These are phyloP conservation scores for Danio kyathit DNA, from an alignment of 2,797 vertebrate genomes.

Conservation along the genomic window DNA sequence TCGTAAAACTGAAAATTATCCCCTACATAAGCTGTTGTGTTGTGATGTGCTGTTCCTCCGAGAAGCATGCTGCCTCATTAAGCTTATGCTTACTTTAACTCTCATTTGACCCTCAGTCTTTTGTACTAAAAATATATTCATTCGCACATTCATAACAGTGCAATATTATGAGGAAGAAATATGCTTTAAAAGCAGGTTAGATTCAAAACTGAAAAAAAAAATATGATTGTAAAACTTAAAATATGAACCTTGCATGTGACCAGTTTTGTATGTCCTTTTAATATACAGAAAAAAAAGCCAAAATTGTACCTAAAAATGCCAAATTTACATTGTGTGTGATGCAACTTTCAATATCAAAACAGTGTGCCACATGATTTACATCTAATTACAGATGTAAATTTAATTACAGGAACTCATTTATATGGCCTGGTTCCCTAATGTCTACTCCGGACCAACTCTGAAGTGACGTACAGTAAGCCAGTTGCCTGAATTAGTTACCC, in stretches of 20 bases:
- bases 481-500: too few relatives aligned
- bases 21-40: slow-evolving; percentile 63
- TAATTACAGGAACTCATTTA: too few relatives aligned
- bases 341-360: too few relatives aligned
- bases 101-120: slow-evolving; percentile 41
- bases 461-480: too few relatives aligned
- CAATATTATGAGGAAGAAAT: background rate
- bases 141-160: slow-evolving; percentile 18
- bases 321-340: too few relatives aligned
- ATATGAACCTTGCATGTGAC: background rate
- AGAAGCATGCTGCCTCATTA: slow-evolving; percentile 69
- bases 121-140: slow-evolving; percentile 43
- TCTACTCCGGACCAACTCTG: too few relatives aligned
- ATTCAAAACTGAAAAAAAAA: background rate
- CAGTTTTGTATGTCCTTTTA: background rate
- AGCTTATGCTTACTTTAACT: slow-evolving; percentile 71
- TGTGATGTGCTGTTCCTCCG: slow-evolving; percentile 65
- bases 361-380: too few relatives aligned
- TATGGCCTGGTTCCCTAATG: too few relatives aligned
- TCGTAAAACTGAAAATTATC: slow-evolving; percentile 46
- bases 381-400: too few relatives aligned
- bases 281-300: background rate
- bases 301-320: too few relatives aligned
- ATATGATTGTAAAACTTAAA: background rate
- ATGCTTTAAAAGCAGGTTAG: background rate